A percentile compares a stretch with the other conserved stretches of the same genome.
Conservation (phyloP, 2,888 invertebrate species). For the Prosapia bicincta region DNA sequence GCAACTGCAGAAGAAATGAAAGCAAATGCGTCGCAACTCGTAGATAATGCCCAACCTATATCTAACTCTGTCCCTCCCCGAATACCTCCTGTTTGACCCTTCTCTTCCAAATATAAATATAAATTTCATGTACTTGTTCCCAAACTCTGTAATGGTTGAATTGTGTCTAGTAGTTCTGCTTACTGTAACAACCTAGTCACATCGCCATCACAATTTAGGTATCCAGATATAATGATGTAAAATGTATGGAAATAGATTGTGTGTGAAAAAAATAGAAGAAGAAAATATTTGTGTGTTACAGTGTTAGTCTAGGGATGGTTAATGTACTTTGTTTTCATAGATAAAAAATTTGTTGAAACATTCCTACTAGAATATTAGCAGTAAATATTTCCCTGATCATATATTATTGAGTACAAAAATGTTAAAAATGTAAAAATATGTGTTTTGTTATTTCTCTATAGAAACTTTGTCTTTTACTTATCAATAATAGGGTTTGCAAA, state of each 20-base stretch:
- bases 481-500: no score
- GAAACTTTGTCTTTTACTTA: no score
- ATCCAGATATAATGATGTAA: neutral
- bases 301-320: neutral
- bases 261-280: neutral
- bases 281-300: neutral
- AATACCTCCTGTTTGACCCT: slow-evolving; percentile 31
- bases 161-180: neutral
- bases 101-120: neutral
- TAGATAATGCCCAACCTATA: slow-evolving; percentile 77
- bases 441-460: no score
- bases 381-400: no score
- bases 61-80: slow-evolving; percentile 67
- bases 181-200: neutral
- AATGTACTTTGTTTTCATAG: neutral
- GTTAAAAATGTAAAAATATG: no score
- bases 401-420: no score
- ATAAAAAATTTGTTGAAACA: neutral
- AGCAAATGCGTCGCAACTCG: slow-evolving; percentile 61
- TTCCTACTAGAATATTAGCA: neutral
- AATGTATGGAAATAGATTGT: neutral
- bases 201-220: neutral
- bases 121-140: neutral
- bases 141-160: neutral
- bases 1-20: slow-evolving; percentile 79